Conservation (phyloP, 2,888 invertebrate species). For the Nymphalis urticae region DNA sequence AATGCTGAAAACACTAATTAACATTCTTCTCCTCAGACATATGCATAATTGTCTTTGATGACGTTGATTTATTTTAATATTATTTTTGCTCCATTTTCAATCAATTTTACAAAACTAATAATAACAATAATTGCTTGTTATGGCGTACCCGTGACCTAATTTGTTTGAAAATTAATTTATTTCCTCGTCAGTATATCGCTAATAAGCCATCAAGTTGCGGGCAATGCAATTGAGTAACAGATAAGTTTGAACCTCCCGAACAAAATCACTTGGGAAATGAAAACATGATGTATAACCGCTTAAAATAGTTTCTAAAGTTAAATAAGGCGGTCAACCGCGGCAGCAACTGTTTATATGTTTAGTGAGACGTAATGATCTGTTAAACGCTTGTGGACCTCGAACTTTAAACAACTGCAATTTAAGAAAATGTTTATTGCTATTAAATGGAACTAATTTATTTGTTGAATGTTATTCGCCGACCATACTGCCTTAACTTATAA, state of each 20-base stretch:
- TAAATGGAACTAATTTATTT: too few species aligned
- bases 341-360: slow-evolving; percentile 16
- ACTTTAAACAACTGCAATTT: background rate
- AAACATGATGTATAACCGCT: slow-evolving; percentile 23
- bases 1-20: too few species aligned
- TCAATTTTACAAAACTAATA: too few species aligned
- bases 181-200: slow-evolving; percentile 55
- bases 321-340: slow-evolving; percentile 24
- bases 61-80: too few species aligned
- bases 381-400: background rate
- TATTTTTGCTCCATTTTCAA: too few species aligned
- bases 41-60: too few species aligned
- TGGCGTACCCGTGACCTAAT: slow-evolving; percentile 62
- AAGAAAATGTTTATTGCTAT: background rate
- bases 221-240: slow-evolving; percentile 33
- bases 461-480: too few species aligned
- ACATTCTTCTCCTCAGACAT: too few species aligned
- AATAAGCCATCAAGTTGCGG: slow-evolving; percentile 43
- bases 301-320: slow-evolving; percentile 24
- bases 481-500: too few species aligned
- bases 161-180: slow-evolving; percentile 66
- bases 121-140: slow-evolving; percentile 53
- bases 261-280: slow-evolving; percentile 36
- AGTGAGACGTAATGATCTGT: slow-evolving; percentile 15
- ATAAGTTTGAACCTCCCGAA: slow-evolving; percentile 24